A percentile compares a stretch with the other conserved stretches of the same genome.
Conservation (phyloP, 2,113 vertebrate genomes). For the Ramphastos sulfuratus region DNA sequence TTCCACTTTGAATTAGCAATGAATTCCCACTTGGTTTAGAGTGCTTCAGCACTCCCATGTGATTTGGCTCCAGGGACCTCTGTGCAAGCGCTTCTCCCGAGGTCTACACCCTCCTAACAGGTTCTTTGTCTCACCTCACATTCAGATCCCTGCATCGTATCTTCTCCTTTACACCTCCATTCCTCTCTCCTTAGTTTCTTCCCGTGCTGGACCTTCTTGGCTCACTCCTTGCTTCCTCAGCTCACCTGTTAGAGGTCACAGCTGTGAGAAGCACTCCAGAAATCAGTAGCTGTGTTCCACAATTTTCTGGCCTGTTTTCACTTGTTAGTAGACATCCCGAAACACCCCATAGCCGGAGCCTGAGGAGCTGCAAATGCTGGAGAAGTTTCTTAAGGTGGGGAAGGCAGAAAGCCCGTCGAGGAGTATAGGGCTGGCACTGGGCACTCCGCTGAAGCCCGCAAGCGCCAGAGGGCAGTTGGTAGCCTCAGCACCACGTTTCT, state of each 20-base stretch:
- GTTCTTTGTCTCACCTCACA: not conserved
- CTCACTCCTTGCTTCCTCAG: not conserved
- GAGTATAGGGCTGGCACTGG: rapidly evolving
- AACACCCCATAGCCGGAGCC: not conserved
- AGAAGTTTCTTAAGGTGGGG: rapidly evolving
- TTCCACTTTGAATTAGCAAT: constrained; percentile 51
- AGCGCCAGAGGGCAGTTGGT: not conserved
- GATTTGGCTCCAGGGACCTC: not conserved
- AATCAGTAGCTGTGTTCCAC: not conserved
- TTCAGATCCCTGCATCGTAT: too few relatives aligned
- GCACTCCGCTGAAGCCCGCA: not conserved
- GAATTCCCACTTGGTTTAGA: not conserved
- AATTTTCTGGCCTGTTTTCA: not conserved
- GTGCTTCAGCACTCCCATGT: not conserved
- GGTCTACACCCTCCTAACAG: rapidly evolving
- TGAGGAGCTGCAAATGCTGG: not conserved
- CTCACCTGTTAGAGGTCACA: not conserved
- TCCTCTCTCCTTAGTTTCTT: not conserved
- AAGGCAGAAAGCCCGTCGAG: not conserved
- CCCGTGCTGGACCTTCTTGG: not conserved
- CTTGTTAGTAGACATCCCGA: rapidly evolving
- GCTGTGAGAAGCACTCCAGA: not conserved
- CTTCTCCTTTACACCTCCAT: not conserved
- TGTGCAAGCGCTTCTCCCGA: rapidly evolving
- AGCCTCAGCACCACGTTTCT: not conserved